phyloP scores from a whole-genome alignment of 2,888 invertebrate species.

The Sphecodes monilicornis region DNA sequence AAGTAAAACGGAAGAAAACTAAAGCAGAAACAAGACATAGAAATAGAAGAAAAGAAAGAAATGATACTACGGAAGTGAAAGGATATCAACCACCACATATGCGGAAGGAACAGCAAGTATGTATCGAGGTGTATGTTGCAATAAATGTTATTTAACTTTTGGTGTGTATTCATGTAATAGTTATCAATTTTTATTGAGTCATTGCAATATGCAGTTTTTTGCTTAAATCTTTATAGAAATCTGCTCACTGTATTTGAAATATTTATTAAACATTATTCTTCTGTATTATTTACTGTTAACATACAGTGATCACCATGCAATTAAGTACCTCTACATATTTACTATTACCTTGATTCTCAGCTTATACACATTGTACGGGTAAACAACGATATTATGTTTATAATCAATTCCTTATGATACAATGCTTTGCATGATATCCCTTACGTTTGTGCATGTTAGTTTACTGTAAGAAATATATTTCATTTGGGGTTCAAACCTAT shows the following conservation, averaged over 20 bases:
- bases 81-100: constrained; percentile 55
- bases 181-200: constrained; percentile 35
- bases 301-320: background rate
- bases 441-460: constrained; percentile 3
- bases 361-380: constrained; percentile 13
- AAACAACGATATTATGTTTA: constrained; percentile 5
- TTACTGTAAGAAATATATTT: constrained; percentile 3
- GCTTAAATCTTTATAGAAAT: constrained; percentile 18
- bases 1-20: constrained; percentile 82
- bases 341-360: constrained; percentile 6
- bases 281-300: background rate
- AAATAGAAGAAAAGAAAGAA: constrained; percentile 73
- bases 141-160: constrained; percentile 51
- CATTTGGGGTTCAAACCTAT: background rate
- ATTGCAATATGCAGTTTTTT: constrained; percentile 49
- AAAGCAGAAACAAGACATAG: constrained; percentile 82
- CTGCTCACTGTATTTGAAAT: constrained; percentile 29
- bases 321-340: constrained; percentile 31
- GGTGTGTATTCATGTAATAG: constrained; percentile 45
- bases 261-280: constrained; percentile 19
- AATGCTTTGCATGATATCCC: constrained; percentile 26
- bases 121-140: constrained; percentile 74
- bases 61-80: constrained; percentile 68
- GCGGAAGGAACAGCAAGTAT: constrained; percentile 62
- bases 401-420: constrained; percentile 12